Conservation (phyloP, 2,113 vertebrate species). For the Recurvirostra avosetta region DNA sequence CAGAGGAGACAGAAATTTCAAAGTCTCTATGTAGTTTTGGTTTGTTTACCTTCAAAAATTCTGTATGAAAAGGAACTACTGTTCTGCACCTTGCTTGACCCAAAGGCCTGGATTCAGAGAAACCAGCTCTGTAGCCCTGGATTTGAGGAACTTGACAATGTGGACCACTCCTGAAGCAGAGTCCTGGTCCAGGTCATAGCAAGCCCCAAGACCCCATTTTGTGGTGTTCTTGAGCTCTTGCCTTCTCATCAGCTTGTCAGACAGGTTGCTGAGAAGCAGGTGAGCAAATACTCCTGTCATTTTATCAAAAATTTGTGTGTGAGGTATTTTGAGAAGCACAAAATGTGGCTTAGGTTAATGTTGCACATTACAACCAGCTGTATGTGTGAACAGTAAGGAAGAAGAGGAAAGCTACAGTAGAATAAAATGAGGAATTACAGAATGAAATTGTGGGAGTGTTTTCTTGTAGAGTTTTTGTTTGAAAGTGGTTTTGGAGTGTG, state of each 20-base stretch:
- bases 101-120: background rate
- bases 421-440: background rate
- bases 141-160: background rate
- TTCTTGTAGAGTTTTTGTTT: background rate
- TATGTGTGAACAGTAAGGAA: background rate
- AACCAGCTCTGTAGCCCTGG: background rate
- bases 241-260: background rate
- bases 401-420: background rate
- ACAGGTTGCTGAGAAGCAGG: background rate
- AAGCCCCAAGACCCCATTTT: background rate
- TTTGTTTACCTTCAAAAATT: background rate
- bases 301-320: background rate
- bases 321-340: background rate
- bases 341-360: background rate
- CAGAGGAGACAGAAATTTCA: background rate
- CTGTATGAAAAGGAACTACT: background rate
- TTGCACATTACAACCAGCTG: background rate
- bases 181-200: background rate
- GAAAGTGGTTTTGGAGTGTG: background rate
- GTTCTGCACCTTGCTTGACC: background rate
- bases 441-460: background rate
- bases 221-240: background rate
- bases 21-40: background rate
- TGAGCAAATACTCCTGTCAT: background rate
- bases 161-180: background rate